These are phyloP conservation scores for Notolabrus celidotus DNA, from an alignment of 2,797 vertebrate species.

Conservation along the genomic window DNA sequence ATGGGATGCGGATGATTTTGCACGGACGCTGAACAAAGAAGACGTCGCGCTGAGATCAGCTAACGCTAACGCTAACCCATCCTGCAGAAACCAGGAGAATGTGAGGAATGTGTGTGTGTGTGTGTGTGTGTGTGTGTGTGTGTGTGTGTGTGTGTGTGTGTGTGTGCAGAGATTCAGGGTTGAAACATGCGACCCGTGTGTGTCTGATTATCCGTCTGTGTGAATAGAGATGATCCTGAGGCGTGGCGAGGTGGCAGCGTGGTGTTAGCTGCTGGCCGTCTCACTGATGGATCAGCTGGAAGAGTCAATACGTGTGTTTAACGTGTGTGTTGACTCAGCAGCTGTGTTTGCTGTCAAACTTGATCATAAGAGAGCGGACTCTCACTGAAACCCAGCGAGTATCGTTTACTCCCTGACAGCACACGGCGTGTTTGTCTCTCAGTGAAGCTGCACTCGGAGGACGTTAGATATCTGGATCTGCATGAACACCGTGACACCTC, in stretches of 20 bases:
- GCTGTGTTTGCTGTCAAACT: conserved; percentile 52
- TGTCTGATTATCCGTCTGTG: not conserved
- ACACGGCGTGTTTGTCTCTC: too few relatives aligned
- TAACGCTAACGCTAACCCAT: not conserved
- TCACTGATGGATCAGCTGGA: conserved; percentile 14
- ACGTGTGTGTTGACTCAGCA: conserved; percentile 45
- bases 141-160: not conserved
- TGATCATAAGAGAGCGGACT: conserved; percentile 17
- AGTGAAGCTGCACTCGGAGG: too few relatives aligned
- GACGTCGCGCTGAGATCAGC: too few relatives aligned
- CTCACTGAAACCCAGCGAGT: conserved; percentile 29
- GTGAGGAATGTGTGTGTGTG: too few relatives aligned
- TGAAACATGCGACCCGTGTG: not conserved
- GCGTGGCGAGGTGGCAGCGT: conserved; percentile 1
- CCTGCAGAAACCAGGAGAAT: too few relatives aligned
- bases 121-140: not conserved
- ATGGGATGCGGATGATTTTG: too few relatives aligned
- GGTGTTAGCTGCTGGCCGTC: not conserved
- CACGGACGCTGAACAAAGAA: too few relatives aligned
- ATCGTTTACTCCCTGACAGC: not conserved
- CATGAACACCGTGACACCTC: too few relatives aligned
- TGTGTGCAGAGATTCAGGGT: not conserved
- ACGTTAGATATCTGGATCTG: too few relatives aligned
- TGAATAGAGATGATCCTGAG: not conserved
- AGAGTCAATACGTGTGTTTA: conserved; percentile 37